phyloP scores from a whole-genome alignment of 2,113 vertebrate genomes.

The Melanerpes aurifrons region DNA sequence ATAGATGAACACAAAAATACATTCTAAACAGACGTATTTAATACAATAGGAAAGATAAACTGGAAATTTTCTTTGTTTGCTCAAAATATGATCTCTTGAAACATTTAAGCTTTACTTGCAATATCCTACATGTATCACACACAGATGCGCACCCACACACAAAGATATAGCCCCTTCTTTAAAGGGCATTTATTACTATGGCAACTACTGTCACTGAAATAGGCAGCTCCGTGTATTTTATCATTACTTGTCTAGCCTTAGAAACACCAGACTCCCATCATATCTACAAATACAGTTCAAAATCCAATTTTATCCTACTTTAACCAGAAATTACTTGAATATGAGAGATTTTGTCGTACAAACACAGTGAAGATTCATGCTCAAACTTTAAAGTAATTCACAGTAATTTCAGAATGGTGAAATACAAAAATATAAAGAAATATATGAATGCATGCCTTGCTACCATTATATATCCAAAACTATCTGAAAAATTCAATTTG shows the following conservation, averaged over 20 bases:
- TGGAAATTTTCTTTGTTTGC: neutral
- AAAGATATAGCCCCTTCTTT: neutral
- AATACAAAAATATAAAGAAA: neutral
- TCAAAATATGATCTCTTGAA: conserved; percentile 14
- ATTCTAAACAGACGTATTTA: neutral
- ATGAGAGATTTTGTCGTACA: neutral
- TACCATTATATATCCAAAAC: neutral
- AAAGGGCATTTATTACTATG: conserved; percentile 65
- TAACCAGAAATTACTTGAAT: neutral
- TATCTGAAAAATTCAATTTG: neutral
- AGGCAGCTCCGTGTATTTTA: conserved; percentile 12
- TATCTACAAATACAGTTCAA: neutral
- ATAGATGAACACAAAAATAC: neutral
- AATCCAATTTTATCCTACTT: neutral
- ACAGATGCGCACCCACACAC: conserved; percentile 20
- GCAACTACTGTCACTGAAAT: conserved; percentile 6
- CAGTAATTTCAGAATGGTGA: neutral
- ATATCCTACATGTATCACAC: conserved; percentile 12
- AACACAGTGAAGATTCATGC: neutral
- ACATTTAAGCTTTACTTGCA: neutral
- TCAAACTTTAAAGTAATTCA: neutral
- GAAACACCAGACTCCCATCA: neutral
- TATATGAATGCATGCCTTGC: neutral
- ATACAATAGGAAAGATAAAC: neutral
- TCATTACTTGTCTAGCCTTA: neutral